phyloP scores from a whole-genome alignment of 2,113 vertebrate species.

The Phrynosoma platyrhinos region DNA sequence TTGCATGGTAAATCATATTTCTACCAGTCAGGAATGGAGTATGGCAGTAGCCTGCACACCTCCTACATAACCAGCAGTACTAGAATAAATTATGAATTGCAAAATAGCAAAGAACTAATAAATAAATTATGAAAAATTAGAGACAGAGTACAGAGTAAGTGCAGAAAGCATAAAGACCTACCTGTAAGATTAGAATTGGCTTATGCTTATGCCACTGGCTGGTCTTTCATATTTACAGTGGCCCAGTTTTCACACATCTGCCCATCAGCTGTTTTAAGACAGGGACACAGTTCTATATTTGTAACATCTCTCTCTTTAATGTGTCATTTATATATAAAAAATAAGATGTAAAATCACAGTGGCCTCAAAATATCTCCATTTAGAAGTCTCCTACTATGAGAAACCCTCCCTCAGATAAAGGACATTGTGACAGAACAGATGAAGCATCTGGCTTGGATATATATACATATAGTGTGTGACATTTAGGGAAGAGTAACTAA shows the following conservation, averaged over 20 bases:
- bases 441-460: slow-evolving; percentile 51
- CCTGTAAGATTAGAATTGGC: slow-evolving; percentile 23
- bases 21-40: too few species aligned
- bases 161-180: neutral
- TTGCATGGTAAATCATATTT: too few species aligned
- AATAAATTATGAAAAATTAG: neutral
- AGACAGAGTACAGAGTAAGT: neutral
- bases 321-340: neutral
- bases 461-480: slow-evolving; percentile 38
- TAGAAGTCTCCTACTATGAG: neutral
- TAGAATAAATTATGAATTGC: neutral
- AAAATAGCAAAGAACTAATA: neutral
- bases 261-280: slow-evolving; percentile 7
- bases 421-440: slow-evolving; percentile 34
- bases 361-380: neutral
- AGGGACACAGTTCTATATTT: neutral
- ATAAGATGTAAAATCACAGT: neutral
- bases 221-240: neutral
- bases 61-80: neutral
- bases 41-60: neutral
- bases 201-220: slow-evolving; percentile 44
- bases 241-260: neutral
- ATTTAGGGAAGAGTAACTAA: slow-evolving; percentile 14
- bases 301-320: neutral
- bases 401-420: slow-evolving; percentile 5